Conservation (phyloP, 2,113 vertebrate genomes). For the Orycteropus afer region DNA sequence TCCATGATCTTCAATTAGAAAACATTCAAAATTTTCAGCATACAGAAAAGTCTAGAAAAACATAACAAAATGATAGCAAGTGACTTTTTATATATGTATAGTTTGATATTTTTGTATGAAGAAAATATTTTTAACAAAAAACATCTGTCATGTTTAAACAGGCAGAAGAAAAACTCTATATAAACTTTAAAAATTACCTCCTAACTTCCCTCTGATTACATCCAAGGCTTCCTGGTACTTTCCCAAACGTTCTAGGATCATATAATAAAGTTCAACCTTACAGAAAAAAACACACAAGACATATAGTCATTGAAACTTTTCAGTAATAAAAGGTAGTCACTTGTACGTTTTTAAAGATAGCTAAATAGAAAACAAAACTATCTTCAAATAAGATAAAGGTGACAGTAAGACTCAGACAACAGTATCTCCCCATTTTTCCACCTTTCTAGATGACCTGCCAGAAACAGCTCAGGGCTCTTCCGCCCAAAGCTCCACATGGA, state of each 20-base stretch:
- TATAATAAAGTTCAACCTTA: constrained; percentile 98
- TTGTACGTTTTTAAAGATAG: constrained; percentile 17
- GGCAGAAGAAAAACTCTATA: background rate
- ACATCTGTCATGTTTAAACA: constrained; percentile 40
- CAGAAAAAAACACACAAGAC: constrained; percentile 37
- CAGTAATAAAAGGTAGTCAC: background rate
- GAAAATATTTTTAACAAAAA: constrained; percentile 19
- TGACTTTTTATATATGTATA: background rate
- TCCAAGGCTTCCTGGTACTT: constrained; percentile 97
- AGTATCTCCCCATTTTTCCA: background rate
- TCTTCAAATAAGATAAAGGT: constrained; percentile 30
- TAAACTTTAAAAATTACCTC: constrained; percentile 88
- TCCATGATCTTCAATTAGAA: constrained; percentile 12
- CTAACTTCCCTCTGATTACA: constrained; percentile 95
- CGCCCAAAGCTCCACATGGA: background rate
- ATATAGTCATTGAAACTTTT: background rate
- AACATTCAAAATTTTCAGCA: background rate
- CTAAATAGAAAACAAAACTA: constrained; percentile 45
- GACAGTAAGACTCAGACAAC: background rate
- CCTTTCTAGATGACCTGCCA: background rate
- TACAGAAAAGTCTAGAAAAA: background rate
- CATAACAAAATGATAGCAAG: background rate
- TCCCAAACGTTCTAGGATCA: constrained; percentile 97
- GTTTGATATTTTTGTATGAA: background rate
- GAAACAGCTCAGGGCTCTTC: background rate